Evolutionary conservation across 2,888 invertebrate species (phyloP), one percentile per base, ranked within the genome.

Genomic region (Drosophila kuntzei): DNA sequence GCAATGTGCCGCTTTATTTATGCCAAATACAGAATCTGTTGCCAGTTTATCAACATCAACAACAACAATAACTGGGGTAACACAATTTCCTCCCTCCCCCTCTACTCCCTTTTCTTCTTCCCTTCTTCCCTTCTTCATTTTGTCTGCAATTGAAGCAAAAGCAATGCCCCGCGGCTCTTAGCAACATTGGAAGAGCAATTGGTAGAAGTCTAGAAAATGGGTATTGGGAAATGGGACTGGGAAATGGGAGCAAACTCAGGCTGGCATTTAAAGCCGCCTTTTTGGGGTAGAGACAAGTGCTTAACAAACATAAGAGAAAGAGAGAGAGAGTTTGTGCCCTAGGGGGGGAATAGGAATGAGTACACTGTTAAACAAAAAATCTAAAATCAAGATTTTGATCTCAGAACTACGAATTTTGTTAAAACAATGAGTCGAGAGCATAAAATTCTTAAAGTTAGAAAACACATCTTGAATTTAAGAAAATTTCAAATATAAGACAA

Each of bases 61-160:
- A 73, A 53, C 39, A 68, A 54, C 51, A 67, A 29, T 20, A 41
- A 41, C 16, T 18, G 39, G 39, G 14, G 25, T 22, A 25, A 22
- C 22, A 51, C 46, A 49, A 22, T 8, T n/a, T n/a, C 16, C 25
- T 8, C 11, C 3, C 32, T 4, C 3, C 9, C 6, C 9, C 11
- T 14, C 3, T 1, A 1, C 20, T 2, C 2, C 5, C 6, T 7
- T 8, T 9, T 3, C 1, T 1, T 22, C 36, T 14, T 46, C 20
- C 49, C 18, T 6, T 37, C 9, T 22, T n/a, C 5, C 14, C 18
- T 7, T 4, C 6, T 14, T 36, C 53, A 32, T 14, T 18, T 57
- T 59, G 61, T 76, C 76, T 74, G 74, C 67, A 75, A 82, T 76
- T 82, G 86, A 75, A 78, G 75, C 65, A 53, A 61, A 63, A 66